These are phyloP conservation scores for Molorchus minor DNA, from an alignment of 2,888 invertebrate species.

Conservation along the genomic window DNA sequence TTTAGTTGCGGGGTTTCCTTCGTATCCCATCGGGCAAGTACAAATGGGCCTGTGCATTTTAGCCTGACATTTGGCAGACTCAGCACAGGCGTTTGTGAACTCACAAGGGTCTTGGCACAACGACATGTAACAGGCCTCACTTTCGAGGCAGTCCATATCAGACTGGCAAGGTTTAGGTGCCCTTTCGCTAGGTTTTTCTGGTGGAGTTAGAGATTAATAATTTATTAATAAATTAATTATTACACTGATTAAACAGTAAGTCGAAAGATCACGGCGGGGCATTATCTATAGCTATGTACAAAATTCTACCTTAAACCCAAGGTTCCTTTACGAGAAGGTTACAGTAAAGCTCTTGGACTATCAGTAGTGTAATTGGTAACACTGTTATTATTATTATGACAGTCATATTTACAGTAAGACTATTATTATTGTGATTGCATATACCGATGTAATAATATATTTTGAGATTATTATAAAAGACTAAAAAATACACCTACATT, in stretches of 20 bases:
- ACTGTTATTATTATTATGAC: no score
- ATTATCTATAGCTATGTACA: conserved; percentile 33
- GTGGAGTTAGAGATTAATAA: conserved; percentile 50
- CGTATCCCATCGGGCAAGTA: conserved; percentile 80
- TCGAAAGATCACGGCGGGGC: conserved; percentile 6
- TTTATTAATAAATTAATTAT: conserved; percentile 30
- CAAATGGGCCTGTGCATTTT: conserved; percentile 86
- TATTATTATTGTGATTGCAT: no score
- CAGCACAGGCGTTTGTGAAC: conserved; percentile 79
- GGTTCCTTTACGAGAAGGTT: no score
- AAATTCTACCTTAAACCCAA: no score
- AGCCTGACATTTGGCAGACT: conserved; percentile 80
- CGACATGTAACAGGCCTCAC: conserved; percentile 84
- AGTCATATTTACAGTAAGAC: no score
- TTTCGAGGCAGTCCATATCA: conserved; percentile 84
- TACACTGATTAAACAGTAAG: conserved; percentile 5
- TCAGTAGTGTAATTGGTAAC: no score
- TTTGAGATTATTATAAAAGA: no score
- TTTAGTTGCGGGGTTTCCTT: conserved; percentile 83
- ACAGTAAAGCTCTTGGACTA: no score
- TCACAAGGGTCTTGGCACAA: conserved; percentile 85
- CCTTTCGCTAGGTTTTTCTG: conserved; percentile 77
- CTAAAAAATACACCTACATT: no score
- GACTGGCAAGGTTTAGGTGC: conserved; percentile 82
- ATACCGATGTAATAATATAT: no score